Conservation (phyloP, 2,888 invertebrate species). For the Chaitophorus viminalis region DNA sequence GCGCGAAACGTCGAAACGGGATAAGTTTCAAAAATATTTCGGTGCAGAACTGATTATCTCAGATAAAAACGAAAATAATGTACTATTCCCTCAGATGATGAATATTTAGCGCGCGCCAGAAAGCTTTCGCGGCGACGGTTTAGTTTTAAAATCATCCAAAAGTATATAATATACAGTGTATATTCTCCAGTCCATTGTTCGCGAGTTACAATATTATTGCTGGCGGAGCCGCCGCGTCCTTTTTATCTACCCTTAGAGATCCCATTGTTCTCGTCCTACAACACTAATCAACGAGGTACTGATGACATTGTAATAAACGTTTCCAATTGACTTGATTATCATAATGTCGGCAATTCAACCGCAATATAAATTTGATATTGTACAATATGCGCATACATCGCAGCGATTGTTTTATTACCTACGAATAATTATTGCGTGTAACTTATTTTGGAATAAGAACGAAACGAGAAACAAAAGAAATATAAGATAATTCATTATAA, state of each 20-base stretch:
- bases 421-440: background rate
- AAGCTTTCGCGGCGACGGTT: background rate
- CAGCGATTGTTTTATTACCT: background rate
- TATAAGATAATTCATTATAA: background rate
- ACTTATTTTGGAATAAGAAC: background rate
- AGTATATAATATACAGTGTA: background rate
- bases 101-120: background rate
- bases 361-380: constrained; percentile 13
- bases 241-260: constrained; percentile 50
- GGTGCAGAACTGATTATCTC: background rate
- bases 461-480: background rate
- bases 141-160: constrained; percentile 3
- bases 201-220: constrained; percentile 19
- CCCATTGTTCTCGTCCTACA: constrained; percentile 34
- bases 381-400: background rate
- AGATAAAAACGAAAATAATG: background rate
- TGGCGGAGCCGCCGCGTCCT: background rate
- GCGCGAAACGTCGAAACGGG: background rate
- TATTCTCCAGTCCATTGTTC: constrained; percentile 10
- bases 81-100: background rate
- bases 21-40: background rate
- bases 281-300: constrained; percentile 55
- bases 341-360: constrained; percentile 46
- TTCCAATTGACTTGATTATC: constrained; percentile 54
- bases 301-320: constrained; percentile 59